Base-by-base conservation (phyloP, 1,140 invertebrate genomes). In the Heliconius melpomene region DNA sequence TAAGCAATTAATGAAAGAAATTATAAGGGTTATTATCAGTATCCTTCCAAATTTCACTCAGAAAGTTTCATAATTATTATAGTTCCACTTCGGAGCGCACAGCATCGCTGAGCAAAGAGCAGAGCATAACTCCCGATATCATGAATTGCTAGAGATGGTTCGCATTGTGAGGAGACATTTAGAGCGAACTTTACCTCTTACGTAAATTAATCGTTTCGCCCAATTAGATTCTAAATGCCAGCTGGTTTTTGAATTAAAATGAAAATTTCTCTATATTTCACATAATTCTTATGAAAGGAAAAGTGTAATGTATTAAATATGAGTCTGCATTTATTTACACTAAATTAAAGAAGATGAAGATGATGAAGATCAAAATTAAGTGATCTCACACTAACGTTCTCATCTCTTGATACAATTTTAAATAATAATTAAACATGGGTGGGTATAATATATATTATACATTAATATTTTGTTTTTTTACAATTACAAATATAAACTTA, bases 111-210 rank as follows among this genome's bases (percentile, higher is more conserved):
- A 52, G 66, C 57, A 57, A 32, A 79, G 54, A 60, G 72, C 66
- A 57, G 54, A 70, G 72, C 77, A 74, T 75, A 79, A 75, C 73
- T 79, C 38, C 57, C 73, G 50, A 79, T 79, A 79, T 75, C 78
- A 70, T 75, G 78, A 60, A 79, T 79, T 79, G 52, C 73, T 79
- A 23, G 73, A 60, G 70, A 75, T 75, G 73, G 73, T 57, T 66
- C 60, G 54, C 72, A 46, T 71, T 79, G 40, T 54, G 29, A 73
- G 40, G 38, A 71, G 78, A 74, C 72, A 79, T 79, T 74, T 75
- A 57, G 38, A 66, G 54, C 78, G 72, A 79, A 66, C 72, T 78
- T 78, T 36, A 32, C 60, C 70, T 72, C 74, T 73, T 73, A 78
- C 52, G 52, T 36, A 78, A 78, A 78, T 78, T 78, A 78, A 60